These are phyloP conservation scores for Microtus oregoni DNA, from an alignment of 2,113 vertebrate genomes.

Conservation along the genomic window DNA sequence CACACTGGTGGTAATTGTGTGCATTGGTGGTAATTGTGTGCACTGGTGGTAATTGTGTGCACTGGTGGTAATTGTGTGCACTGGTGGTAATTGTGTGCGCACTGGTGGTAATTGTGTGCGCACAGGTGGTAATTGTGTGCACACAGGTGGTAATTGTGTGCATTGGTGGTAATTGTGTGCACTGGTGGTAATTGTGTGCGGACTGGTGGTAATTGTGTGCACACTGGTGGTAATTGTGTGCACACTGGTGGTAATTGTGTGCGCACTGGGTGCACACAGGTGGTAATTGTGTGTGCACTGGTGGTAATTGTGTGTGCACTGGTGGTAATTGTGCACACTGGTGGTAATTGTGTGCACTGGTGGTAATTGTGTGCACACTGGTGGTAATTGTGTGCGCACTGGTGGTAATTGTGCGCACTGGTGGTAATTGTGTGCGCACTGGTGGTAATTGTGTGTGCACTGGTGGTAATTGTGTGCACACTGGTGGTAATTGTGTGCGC, in stretches of 20 bases:
- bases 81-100: background rate
- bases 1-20: background rate
- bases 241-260: no score
- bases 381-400: background rate
- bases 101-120: background rate
- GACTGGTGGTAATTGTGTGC: background rate
- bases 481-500: background rate
- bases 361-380: background rate
- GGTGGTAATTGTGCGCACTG: background rate
- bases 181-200: background rate
- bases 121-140: background rate
- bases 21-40: no score
- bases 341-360: no score
- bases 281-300: background rate
- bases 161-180: background rate
- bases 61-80: background rate
- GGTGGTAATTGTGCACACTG: background rate
- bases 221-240: background rate
- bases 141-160: no score
- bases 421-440: no score
- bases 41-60: no score
- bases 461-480: background rate
- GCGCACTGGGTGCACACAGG: no score
- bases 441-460: no score
- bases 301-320: background rate